Base-by-base conservation (phyloP, 92 coral and sea anemone species). In the Zoanthus sociatus region DNA sequence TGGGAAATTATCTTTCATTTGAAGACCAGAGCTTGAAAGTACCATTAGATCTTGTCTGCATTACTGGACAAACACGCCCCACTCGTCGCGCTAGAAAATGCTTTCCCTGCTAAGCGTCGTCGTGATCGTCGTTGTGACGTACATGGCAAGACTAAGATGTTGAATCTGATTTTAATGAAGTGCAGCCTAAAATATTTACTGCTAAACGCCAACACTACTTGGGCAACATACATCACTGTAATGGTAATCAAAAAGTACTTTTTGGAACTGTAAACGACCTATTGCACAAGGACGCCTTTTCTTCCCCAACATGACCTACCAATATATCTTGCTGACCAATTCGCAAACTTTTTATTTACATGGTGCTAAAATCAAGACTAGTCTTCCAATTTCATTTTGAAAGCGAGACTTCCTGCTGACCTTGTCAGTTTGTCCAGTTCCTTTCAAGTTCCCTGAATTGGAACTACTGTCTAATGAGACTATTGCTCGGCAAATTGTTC, bases 391-490 rank as follows among this genome's bases (percentile, higher is more conserved):
- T 42, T 76, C 79, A 48, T 17, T 61, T 76, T 48, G 61, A 76
- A 76, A 76, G 61, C 79, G 42, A 48, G 64, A 76, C 33, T 76
- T 18, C 17, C 48, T 76, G 79, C 79, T 61, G 63, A 76, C 79
- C 79, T 26, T 76, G 64, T 61, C 79, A 76, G 79, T 76, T 61
- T 76, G 61, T 15, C 79, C 79, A 76, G 79, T 76, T 76, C 60
- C 79, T 75, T 60, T 75, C 79, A 48, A 75, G 79, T 61, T 75
- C 16, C 47, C 79, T 76, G 64, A 76, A 16, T 74, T 74, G 50
- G 79, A 76, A 76, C 79, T 76, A 76, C 42, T 76, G 79, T 76
- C 42, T 76, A 51, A 64, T 76, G 66, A 76, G 64, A 18, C 79
- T 47, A 61, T 50, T 76, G 64, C 79, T 50, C 50, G 50, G 79